Base-by-base conservation (phyloP, 2,113 vertebrate genomes). In the Crypturellus undulatus region DNA sequence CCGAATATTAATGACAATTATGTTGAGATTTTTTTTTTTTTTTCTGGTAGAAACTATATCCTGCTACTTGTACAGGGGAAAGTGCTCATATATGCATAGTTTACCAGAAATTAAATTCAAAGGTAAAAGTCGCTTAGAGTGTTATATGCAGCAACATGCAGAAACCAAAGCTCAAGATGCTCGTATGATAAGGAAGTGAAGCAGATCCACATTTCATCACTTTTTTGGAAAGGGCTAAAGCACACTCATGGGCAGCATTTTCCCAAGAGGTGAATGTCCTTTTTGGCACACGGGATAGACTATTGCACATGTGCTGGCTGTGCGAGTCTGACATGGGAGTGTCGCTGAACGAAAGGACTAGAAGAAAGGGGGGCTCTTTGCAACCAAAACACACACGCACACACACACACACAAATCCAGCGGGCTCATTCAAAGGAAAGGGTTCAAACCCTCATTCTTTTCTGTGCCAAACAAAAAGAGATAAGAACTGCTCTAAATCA, bases 291-390 rank as follows among this genome's bases (percentile, higher is more conserved):
- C 60, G 30, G 64, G 49, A 59, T 0, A 42, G 78, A 67, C 21
- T 56, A 21, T 36, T 60, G 18, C 0, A 6, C 32, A 26, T 0
- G 1, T 28, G 64, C 2, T 43, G 42, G 2, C 49, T 40, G 0
- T 3, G 1, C 24, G 8, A 21, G 24, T 12, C 2, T 4, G 75
- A 49, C 43, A 49, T 24, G 2, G 30, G 7, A 32, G 34, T 20
- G 16, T 4, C 56, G 18, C 6, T 1, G 1, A 17, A 25, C 47
- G 22, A 12, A 3, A 32, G 52, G 28, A 12, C 16, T 38, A 83
- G 20, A 42, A 75, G 24, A 34, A 52, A 59, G 12, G 79, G 18
- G 7, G 3, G 3, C 51, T n/a, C 7, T 77, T 59, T 54, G 32
- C 30, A 83, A 70, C 24, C 0, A 21, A 81, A 54, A 15, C 26